These are phyloP conservation scores for Ascidia mentula DNA, from an alignment of 23 tunicate genomes.

Conservation along the genomic window DNA sequence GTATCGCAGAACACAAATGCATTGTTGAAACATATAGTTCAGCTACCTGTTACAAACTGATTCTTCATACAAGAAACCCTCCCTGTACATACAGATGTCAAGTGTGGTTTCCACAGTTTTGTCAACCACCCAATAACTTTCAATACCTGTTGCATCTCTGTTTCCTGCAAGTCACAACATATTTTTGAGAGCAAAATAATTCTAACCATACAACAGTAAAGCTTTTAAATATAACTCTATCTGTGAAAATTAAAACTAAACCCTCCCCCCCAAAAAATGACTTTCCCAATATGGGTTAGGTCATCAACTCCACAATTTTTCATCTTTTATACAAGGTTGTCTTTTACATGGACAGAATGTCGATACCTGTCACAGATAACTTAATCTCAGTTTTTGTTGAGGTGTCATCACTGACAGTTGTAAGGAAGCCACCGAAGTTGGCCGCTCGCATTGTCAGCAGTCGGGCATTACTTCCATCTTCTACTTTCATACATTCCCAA, in stretches of 20 bases:
- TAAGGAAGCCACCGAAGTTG: conserved; percentile 37
- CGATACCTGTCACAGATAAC: conserved; percentile 63
- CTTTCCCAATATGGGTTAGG: no score
- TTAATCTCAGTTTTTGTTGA: background rate
- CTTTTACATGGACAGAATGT: background rate
- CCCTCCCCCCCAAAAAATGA: no score
- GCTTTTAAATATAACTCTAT: no score
- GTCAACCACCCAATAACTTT: conserved; percentile 56
- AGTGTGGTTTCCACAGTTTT: conserved; percentile 2
- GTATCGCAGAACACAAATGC: no score
- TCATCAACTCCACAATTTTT: no score
- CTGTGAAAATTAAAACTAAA: no score
- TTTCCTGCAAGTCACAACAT: conserved; percentile 23
- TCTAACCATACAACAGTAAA: no score
- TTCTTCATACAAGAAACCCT: conserved; percentile 59
- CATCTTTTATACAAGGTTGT: no score
- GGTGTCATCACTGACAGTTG: conserved; percentile 25
- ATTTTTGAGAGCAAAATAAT: background rate
- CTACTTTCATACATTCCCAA: conserved; percentile 47
- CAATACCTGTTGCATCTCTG: conserved; percentile 17
- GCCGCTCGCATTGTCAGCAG: conserved; percentile 36
- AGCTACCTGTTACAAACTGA: conserved; percentile 46
- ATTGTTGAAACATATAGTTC: no score
- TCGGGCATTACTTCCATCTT: conserved; percentile 39
- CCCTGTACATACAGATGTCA: conserved; percentile 51